Base-by-base conservation (phyloP, 2,113 vertebrate genomes). In the Pachycephala philippinensis region DNA sequence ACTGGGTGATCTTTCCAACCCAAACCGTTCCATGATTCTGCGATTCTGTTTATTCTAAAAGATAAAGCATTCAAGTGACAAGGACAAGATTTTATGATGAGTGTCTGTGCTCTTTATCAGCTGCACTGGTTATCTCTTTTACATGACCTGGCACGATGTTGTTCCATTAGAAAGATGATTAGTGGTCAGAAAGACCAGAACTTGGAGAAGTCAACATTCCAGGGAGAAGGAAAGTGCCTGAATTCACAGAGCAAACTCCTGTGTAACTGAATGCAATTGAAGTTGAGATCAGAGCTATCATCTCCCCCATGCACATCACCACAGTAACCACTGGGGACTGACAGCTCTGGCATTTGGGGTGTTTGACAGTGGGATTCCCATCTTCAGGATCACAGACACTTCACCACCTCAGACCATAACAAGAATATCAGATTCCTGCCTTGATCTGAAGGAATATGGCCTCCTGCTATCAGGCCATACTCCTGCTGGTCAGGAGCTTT, bases 1-100 rank as follows among this genome's bases (percentile, higher is more conserved):
- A 27, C 12, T 45, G 40, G 47, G 1, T 40, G 61, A 0, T 1
- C 7, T 61, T 40, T 12, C 39, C 9, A 39, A 39, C 39, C 39
- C 39, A 39, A 39, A 39, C 9, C 39, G 12, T 39, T 39, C 39
- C 39, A 39, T 39, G 39, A 39, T 49, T 31, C 37, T 79, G 21
- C 26, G 49, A 35, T 42, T 59, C 44, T 68, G 7, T 35, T 47
- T 64, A 24, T 52, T 59, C 74, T 64, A 27, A 79, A 89, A 87
- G 23, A 75, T 3, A 52, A 89, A 89, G 10, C 33, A 37, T 56
- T 94, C 26, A n/a, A 31, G 26, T 82, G 20, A 63, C 52, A 93
- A 86, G 59, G 60, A 45, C 35, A 75, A 61, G 47, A 59, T 30
- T 27, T 42, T 1, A 11, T 7, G 54, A 18, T 20, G 37, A 52